phyloP scores from a whole-genome alignment of 2,113 vertebrate genomes.

The Engraulis encrasicolus region DNA sequence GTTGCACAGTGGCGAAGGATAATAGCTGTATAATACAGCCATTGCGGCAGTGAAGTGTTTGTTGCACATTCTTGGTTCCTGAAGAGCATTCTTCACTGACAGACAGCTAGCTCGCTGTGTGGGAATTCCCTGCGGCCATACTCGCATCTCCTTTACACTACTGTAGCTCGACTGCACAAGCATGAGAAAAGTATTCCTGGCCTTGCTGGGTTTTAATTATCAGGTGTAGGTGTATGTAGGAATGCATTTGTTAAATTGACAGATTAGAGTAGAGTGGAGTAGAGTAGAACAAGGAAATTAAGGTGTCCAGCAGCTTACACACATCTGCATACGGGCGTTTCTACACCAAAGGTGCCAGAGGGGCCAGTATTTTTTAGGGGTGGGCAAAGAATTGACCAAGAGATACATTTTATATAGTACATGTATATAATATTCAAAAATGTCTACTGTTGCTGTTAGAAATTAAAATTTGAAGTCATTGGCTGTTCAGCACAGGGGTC shows the following conservation, averaged over 20 bases:
- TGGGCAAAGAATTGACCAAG: no score
- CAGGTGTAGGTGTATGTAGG: neutral
- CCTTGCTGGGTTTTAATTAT: neutral
- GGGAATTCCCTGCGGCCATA: neutral
- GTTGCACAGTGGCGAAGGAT: conserved; percentile 58
- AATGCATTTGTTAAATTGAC: neutral
- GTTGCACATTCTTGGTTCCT: conserved; percentile 8
- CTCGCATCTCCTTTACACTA: neutral
- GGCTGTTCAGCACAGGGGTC: no score
- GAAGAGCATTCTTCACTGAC: conserved; percentile 34
- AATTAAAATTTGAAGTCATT: no score
- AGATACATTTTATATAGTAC: no score
- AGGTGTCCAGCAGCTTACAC: no score
- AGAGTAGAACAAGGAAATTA: no score
- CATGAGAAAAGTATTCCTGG: neutral
- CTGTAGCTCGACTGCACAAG: neutral
- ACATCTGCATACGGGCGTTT: no score
- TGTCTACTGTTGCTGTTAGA: no score
- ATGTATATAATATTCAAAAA: no score
- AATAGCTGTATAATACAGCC: conserved; percentile 36
- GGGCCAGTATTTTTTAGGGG: no score
- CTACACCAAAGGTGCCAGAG: no score
- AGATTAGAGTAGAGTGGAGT: no score
- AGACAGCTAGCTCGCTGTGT: conserved; percentile 21
- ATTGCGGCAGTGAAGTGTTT: conserved; percentile 51